Conservation (phyloP, 2,888 invertebrate species). For the Helicoverpa assulta region DNA sequence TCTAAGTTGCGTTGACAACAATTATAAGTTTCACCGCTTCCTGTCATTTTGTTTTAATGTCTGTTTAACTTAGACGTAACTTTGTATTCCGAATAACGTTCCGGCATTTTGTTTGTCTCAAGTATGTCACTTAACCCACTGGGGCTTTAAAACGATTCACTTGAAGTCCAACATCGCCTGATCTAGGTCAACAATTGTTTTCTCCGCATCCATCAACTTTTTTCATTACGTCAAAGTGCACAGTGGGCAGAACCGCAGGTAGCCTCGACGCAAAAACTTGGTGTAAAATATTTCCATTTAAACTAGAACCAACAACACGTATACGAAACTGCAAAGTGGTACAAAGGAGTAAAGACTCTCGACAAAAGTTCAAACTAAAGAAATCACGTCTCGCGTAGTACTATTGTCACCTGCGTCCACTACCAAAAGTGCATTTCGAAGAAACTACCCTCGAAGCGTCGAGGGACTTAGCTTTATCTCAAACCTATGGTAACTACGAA, state of each 20-base stretch:
- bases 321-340: conserved; percentile 65
- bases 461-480: conserved; percentile 45
- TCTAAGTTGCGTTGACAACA: conserved; percentile 80
- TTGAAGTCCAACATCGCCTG: conserved; percentile 6
- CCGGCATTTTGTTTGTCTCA: conserved; percentile 11
- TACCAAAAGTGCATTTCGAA: conserved; percentile 68
- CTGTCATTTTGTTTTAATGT: conserved; percentile 72
- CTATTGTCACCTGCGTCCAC: conserved; percentile 76
- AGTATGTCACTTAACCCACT: neutral
- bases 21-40: conserved; percentile 74
- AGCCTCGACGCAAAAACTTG: conserved; percentile 32
- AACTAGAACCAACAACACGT: conserved; percentile 51
- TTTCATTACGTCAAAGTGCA: conserved; percentile 45
- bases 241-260: conserved; percentile 13
- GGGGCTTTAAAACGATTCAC: conserved; percentile 4
- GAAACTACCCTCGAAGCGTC: conserved; percentile 58
- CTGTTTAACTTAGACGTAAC: conserved; percentile 64
- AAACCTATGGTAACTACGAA: conserved; percentile 38
- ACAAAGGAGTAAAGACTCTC: conserved; percentile 51
- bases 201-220: conserved; percentile 42
- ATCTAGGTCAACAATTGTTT: conserved; percentile 38
- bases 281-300: conserved; percentile 53
- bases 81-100: conserved; percentile 48
- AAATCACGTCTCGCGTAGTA: conserved; percentile 63
- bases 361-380: conserved; percentile 68